phyloP scores from a whole-genome alignment of 2,888 invertebrate species.

The Tenthredo amoena region DNA sequence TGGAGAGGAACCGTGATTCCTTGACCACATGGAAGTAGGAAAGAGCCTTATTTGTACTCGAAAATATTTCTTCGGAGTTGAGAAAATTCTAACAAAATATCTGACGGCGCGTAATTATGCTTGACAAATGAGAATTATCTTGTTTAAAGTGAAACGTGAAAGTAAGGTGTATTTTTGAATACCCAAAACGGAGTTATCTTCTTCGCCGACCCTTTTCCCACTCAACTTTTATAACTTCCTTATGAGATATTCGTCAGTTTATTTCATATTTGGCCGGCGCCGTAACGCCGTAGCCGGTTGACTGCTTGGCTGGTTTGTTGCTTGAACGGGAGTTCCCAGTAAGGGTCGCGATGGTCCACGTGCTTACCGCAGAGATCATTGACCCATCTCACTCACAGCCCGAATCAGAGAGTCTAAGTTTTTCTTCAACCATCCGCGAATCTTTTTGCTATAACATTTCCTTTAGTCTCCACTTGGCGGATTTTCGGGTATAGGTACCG shows the following conservation, averaged over 20 bases:
- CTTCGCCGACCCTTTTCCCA: neutral
- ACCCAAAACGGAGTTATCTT: neutral
- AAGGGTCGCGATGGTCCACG: slow-evolving; percentile 51
- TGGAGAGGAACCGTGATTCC: neutral
- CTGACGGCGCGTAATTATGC: neutral
- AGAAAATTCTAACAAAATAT: neutral
- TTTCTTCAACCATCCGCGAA: slow-evolving; percentile 30
- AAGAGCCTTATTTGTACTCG: neutral
- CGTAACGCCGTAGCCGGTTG: slow-evolving; percentile 31
- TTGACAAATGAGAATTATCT: neutral
- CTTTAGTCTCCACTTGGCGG: neutral
- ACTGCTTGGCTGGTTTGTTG: slow-evolving; percentile 22
- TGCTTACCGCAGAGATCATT: slow-evolving; percentile 48
- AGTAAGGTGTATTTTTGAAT: neutral
- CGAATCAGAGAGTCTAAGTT: slow-evolving; percentile 34
- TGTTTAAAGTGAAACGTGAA: neutral
- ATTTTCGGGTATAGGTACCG: slow-evolving; percentile 14
- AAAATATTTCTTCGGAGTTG: neutral
- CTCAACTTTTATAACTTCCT: slow-evolving; percentile 36
- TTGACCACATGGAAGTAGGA: neutral
- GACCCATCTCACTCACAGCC: slow-evolving; percentile 30
- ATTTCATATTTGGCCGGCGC: slow-evolving; percentile 38
- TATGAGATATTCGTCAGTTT: slow-evolving; percentile 41
- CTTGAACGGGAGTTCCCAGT: slow-evolving; percentile 48
- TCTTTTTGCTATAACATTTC: slow-evolving; percentile 4